phyloP scores from a whole-genome alignment of 2,113 vertebrate genomes.

The Diphyllodes magnificus region DNA sequence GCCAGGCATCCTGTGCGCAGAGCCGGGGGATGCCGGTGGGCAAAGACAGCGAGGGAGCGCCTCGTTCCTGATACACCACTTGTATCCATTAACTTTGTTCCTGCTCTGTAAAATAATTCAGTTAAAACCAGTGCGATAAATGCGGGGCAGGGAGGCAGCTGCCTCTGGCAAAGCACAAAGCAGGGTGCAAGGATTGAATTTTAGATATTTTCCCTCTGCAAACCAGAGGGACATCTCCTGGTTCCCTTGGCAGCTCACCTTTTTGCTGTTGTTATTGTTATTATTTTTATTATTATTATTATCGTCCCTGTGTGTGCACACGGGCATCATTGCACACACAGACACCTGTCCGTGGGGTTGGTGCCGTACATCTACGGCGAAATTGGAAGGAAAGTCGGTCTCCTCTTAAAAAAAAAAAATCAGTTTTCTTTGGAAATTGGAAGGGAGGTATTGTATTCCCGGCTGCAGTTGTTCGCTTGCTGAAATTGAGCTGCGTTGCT shows the following conservation, averaged over 20 bases:
- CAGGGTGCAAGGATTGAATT: background rate
- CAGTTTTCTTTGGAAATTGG: background rate
- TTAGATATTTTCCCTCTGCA: background rate
- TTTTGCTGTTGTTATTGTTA: background rate
- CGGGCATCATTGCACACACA: background rate
- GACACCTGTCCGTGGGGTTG: fast-evolving
- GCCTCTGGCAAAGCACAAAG: background rate
- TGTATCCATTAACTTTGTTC: background rate
- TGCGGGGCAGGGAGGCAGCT: background rate
- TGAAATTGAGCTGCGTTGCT: background rate
- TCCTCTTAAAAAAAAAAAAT: background rate
- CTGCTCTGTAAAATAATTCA: background rate
- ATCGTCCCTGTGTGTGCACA: background rate
- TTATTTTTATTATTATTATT: background rate
- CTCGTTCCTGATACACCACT: background rate
- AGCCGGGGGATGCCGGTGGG: background rate
- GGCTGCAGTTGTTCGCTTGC: background rate
- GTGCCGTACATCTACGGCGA: fast-evolving
- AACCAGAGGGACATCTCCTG: background rate
- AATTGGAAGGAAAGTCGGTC: background rate
- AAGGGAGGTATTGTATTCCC: fast-evolving
- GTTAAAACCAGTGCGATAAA: background rate
- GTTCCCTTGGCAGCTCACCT: background rate
- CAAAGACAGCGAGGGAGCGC: background rate
- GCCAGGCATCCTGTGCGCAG: background rate